phyloP scores from a whole-genome alignment of 2,797 vertebrate genomes.

The Chloroceryle inda region DNA sequence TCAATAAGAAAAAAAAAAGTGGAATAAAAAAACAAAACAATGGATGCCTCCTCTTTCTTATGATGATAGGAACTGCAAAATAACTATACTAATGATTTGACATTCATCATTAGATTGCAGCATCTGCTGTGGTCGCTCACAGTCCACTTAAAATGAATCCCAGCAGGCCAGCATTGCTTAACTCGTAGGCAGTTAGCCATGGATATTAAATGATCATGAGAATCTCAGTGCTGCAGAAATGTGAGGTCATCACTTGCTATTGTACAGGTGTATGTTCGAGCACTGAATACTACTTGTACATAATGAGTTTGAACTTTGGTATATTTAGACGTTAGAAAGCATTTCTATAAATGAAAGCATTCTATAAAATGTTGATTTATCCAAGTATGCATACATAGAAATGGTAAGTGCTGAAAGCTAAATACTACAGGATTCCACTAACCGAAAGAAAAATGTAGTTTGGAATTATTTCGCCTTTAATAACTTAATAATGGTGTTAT shows the following conservation, averaged over 20 bases:
- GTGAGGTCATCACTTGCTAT: not conserved
- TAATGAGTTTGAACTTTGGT: not conserved
- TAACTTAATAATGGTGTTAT: not conserved
- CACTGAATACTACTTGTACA: not conserved
- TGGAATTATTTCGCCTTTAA: not conserved
- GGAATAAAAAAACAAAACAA: not conserved
- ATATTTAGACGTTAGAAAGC: not conserved
- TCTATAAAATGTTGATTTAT: not conserved
- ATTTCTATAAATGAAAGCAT: too few species aligned
- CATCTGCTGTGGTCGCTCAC: not conserved
- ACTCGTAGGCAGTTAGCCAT: not conserved
- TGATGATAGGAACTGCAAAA: not conserved
- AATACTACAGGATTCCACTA: not conserved
- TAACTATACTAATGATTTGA: not conserved
- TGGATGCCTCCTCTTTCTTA: fast-evolving
- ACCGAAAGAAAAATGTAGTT: not conserved
- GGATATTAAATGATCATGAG: constrained; percentile 42
- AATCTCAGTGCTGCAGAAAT: not conserved
- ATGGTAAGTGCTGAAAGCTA: not conserved
- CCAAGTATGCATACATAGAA: not conserved
- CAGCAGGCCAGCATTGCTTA: not conserved
- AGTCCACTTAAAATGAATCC: constrained; percentile 41
- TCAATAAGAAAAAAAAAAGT: too few species aligned
- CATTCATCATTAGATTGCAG: not conserved
- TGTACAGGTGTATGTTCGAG: not conserved